Evolutionary conservation across 2,797 vertebrate genomes (phyloP), one percentile per base, ranked within the genome.

Genomic region (Oophaga sylvatica): DNA sequence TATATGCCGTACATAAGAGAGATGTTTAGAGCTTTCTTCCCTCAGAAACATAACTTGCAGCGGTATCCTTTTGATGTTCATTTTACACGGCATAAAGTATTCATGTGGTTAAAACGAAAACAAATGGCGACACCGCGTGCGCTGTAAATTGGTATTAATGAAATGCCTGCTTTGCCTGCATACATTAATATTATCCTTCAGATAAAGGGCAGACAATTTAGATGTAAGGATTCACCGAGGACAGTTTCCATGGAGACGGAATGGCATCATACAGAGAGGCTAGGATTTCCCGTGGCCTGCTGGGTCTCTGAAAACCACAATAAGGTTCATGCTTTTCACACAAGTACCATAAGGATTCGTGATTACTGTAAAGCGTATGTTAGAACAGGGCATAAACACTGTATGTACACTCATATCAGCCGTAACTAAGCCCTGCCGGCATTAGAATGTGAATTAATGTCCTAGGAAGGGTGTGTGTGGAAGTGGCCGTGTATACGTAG

Each of bases 181-280:
- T 89, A 86, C 57, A 86, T 86, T 89, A 86, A 86, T 86, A 81
- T 70, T 68, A 78, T n/a, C 87, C 48, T 82, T 86, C 71, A 71
- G 62, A 85, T 76, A 81, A 89, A 83, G 56, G 53, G 31, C 75
- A 86, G 88, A 83, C 84, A 56, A 86, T 78, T 79, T 63, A n/a
- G 62, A 89, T 56, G 87, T 35, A 59, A 81, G 80, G 71, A 82
- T 48, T 86, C 57, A 11, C 68, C 2, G 53, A 60, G 63, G 63
- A 86, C 35, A 19, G 83, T 89, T 86, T 71, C 65, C 84, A 86
- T 85, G 88, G 88, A 85, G 85, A 89, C 84, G 11, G 17, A 35
- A 89, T 79, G 85, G 73, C 84, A 68, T 86, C 88, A 89, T 65
- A 89, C 88, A 48, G 84, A 5, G 83, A 86, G 78, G 79, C 45